These are phyloP conservation scores for Scaptomyza cyrtandrae DNA, from an alignment of 2,888 invertebrate genomes.

Conservation along the genomic window DNA sequence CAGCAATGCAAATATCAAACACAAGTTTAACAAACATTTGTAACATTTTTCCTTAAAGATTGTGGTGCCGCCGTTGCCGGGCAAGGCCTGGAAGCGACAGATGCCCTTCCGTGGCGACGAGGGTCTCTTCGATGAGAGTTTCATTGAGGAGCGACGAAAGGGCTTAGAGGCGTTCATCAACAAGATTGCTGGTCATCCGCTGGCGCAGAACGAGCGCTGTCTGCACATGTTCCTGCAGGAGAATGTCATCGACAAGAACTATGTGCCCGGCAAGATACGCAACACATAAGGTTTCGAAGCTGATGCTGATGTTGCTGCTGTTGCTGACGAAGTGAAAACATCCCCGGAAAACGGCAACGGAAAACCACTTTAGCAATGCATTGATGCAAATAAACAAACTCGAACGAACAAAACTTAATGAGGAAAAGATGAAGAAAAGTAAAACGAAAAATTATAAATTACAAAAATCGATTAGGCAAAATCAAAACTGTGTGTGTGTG, in stretches of 20 bases:
- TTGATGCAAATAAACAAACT: constrained; percentile 56
- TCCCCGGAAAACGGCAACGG: constrained; percentile 9
- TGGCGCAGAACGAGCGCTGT: constrained; percentile 99
- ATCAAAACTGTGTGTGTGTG: constrained; percentile 59
- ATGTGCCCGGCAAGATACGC: constrained; percentile 99
- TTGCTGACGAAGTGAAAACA: not conserved
- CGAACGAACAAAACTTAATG: constrained; percentile 71
- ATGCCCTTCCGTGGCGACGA: constrained; percentile 99
- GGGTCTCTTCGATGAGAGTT: constrained; percentile 99
- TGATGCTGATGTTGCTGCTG: constrained; percentile 8
- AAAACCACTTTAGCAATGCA: constrained; percentile 50
- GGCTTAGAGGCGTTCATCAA: constrained; percentile 99
- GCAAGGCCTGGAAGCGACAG: constrained; percentile 99
- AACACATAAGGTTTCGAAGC: constrained; percentile 89
- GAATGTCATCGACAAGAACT: constrained; percentile 98
- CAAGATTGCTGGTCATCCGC: constrained; percentile 99
- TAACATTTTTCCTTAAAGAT: constrained; percentile 87
- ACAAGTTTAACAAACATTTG: not conserved
- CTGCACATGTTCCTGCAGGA: constrained; percentile 99
- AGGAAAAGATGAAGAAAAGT: constrained; percentile 12
- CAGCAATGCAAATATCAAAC: not conserved
- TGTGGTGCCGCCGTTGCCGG: constrained; percentile 98
- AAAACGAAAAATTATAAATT: constrained; percentile 21
- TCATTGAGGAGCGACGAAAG: constrained; percentile 99
- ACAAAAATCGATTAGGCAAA: constrained; percentile 71